These are phyloP conservation scores for Trimorus sp. DNA, from an alignment of 2,888 invertebrate genomes.

Conservation along the genomic window DNA sequence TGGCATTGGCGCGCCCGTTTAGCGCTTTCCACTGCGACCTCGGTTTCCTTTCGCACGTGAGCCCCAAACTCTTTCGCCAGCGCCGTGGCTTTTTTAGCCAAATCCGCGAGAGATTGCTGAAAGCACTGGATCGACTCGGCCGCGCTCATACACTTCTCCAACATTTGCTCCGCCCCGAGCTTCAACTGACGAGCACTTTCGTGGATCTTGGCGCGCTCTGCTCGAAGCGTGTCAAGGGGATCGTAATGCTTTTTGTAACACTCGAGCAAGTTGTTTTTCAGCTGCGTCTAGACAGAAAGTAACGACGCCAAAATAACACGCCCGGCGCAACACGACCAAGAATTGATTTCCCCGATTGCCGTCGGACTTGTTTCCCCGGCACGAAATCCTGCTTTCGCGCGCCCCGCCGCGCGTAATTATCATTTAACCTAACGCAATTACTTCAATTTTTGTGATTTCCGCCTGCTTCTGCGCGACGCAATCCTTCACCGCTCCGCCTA, in stretches of 20 bases:
- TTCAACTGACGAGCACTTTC: slow-evolving; percentile 68
- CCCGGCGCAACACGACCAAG: background rate
- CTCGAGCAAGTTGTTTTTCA: slow-evolving; percentile 67
- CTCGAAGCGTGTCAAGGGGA: slow-evolving; percentile 63
- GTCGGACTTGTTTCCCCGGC: background rate
- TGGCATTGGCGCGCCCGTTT: slow-evolving; percentile 65
- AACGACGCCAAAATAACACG: slow-evolving; percentile 35
- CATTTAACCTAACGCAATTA: slow-evolving; percentile 10
- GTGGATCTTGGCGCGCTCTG: slow-evolving; percentile 67
- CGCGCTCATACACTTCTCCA: slow-evolving; percentile 63
- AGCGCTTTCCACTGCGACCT: slow-evolving; percentile 47
- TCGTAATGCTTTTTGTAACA: slow-evolving; percentile 69
- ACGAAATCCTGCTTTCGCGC: too few relatives aligned
- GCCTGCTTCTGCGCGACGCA: background rate
- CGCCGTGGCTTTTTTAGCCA: slow-evolving; percentile 55
- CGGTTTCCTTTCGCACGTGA: slow-evolving; percentile 64
- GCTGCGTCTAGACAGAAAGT: slow-evolving; percentile 42
- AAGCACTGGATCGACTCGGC: slow-evolving; percentile 62
- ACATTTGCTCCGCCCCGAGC: slow-evolving; percentile 64
- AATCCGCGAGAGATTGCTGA: slow-evolving; percentile 49
- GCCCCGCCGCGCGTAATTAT: background rate
- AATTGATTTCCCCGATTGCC: background rate
- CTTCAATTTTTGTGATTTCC: background rate
- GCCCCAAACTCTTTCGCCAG: slow-evolving; percentile 65
- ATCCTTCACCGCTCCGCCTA: background rate